Evolutionary conservation across 2,113 vertebrate genomes (phyloP).

Genomic region (Myxocyprinus asiaticus): DNA sequence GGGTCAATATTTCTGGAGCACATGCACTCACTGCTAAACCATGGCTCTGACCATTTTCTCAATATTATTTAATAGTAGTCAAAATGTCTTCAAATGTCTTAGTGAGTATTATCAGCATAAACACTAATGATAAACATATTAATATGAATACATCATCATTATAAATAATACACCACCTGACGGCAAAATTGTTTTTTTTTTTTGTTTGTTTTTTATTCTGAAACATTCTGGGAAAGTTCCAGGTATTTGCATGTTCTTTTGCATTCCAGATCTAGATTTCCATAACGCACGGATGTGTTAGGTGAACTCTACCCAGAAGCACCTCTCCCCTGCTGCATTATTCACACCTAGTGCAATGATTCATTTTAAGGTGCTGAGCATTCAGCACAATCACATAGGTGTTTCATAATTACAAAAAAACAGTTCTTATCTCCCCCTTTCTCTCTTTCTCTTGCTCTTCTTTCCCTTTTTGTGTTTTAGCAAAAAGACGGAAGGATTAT

Average conservation of each 20-base stretch:
- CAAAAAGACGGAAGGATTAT: not conserved
- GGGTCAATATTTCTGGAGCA: too few relatives aligned
- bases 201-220: not conserved
- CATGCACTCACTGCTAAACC: too few relatives aligned
- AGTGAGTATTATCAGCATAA: too few relatives aligned
- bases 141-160: not conserved
- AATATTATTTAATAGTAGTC: too few relatives aligned
- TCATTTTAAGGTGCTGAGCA: slow-evolving; percentile 22
- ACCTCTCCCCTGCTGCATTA: slow-evolving; percentile 38
- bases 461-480: not conserved
- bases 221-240: slow-evolving; percentile 9
- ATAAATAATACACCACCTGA: not conserved
- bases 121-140: slow-evolving; percentile 4
- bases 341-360: slow-evolving; percentile 27
- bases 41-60: too few relatives aligned
- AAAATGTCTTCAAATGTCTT: too few relatives aligned
- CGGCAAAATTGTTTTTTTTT: not conserved
- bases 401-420: slow-evolving; percentile 47
- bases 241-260: slow-evolving; percentile 37
- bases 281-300: slow-evolving; percentile 41
- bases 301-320: slow-evolving; percentile 41
- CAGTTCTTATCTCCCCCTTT: slow-evolving; percentile 10
- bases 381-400: slow-evolving; percentile 35
- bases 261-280: slow-evolving; percentile 29
- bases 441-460: too few relatives aligned